Conservation (phyloP, 2,888 invertebrate species). For the Dasysyrphus tricinctus region DNA sequence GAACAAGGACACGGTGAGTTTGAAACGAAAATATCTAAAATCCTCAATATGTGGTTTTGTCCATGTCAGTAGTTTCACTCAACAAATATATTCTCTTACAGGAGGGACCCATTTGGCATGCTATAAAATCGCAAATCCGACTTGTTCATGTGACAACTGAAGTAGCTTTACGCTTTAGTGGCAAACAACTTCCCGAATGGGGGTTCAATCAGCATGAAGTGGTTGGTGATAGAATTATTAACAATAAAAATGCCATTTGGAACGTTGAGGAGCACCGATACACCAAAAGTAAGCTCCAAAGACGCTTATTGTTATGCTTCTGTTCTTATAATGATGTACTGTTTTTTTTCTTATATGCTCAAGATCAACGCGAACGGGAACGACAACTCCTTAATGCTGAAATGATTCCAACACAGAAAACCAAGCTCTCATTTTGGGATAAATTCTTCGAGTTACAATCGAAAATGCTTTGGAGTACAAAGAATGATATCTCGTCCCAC, state of each 20-base stretch:
- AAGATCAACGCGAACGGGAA: constrained; percentile 94
- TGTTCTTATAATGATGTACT: neutral
- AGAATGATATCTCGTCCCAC: constrained; percentile 90
- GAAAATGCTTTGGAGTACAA: constrained; percentile 91
- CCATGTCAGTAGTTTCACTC: neutral
- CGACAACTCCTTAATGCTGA: constrained; percentile 94
- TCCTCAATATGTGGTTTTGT: neutral
- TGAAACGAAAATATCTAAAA: neutral
- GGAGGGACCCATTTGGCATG: constrained; percentile 92
- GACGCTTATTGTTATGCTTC: accelerated
- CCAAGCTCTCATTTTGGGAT: constrained; percentile 93
- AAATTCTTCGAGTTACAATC: constrained; percentile 95
- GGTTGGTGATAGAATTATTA: constrained; percentile 92
- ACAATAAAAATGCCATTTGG: constrained; percentile 95
- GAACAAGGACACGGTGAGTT: constrained; percentile 86
- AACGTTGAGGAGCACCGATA: constrained; percentile 99
- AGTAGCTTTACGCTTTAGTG: constrained; percentile 93
- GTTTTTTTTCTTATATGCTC: constrained; percentile 85
- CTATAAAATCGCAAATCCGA: constrained; percentile 93
- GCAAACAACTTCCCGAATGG: constrained; percentile 96
- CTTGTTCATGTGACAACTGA: constrained; percentile 93
- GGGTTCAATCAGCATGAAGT: constrained; percentile 98
- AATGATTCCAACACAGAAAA: constrained; percentile 95
- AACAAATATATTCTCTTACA: constrained; percentile 77
- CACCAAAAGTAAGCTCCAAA: constrained; percentile 89